Base-by-base conservation (phyloP, 2,888 invertebrate genomes). In the Crematogaster levior region DNA sequence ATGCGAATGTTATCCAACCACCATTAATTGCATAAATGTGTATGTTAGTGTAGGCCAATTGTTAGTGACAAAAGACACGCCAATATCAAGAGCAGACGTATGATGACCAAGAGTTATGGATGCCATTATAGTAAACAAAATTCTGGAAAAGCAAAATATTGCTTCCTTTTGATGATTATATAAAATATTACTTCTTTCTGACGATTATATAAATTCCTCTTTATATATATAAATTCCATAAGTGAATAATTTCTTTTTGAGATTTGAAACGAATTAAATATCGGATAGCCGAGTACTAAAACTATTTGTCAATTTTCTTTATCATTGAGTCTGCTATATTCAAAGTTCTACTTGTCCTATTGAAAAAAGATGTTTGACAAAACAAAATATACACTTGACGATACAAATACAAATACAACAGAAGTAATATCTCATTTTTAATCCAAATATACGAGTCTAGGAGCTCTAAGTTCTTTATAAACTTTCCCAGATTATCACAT, bases 41-140 rank as follows among this genome's bases (percentile, higher is more conserved):
- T 83, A 81, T 70, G 83, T 90, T 90, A 90, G 90, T 84, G 72
- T 51, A 82, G 84, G 80, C 68, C 82, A 66, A 82, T 66, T 84
- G 82, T 87, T 87, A 88, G 66, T 85, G 60, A 40, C 83, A 68
- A 75, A 53, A 30, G 34, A 79, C 21, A 53, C 21, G 30, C 46
- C 48, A 61, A 34, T 73, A 21, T 73, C 10, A 73, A 30, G 10
- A 53, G 53, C 10, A 5, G 1, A 46, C 30, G n/a, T 37, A 5
- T 12, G 15, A 51, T 48, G 65, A 79, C 4, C 0, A 43, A 70
- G 56, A 79, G 21, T 4, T 68, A 30, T 43, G 18, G 3, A 77
- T 77, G 43, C 3, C 70, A 34, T 43, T 30, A 34, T 24, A 30
- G 7, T 30, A 37, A 3, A 74, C 9, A 21, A 56, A 48, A 75